A percentile compares a stretch with the other conserved stretches of the same genome.
Evolutionary conservation across 2,113 vertebrate genomes (phyloP).

Genomic region (Cololabis saira): DNA sequence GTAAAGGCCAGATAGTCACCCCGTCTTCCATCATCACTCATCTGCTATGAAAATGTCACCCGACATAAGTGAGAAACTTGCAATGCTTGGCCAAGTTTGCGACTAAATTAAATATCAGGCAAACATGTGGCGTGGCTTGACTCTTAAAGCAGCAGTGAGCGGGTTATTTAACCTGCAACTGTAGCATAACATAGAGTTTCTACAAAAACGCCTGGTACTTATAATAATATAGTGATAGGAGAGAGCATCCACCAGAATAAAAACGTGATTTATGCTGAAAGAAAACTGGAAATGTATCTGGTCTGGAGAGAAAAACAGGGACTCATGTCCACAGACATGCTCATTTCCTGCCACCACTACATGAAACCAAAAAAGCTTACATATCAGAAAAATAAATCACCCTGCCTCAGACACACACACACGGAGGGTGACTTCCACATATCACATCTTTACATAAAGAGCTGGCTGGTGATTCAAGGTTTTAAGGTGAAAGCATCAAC

Average conservation of each 20-base stretch:
- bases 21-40: background rate
- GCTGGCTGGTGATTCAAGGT: no score
- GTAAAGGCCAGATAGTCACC: slow-evolving; percentile 19
- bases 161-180: slow-evolving; percentile 46
- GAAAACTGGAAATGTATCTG: no score
- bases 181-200: slow-evolving; percentile 4
- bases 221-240: slow-evolving; percentile 30
- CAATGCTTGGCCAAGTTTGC: slow-evolving; percentile 5
- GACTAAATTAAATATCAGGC: slow-evolving; percentile 36
- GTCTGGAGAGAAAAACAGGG: no score
- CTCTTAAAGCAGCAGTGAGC: background rate
- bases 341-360: no score
- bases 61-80: slow-evolving; percentile 32
- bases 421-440: no score
- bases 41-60: background rate
- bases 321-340: no score
- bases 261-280: no score
- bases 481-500: no score
- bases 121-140: slow-evolving; percentile 13
- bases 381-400: no score
- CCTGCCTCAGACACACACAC: no score
- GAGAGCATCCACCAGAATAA: slow-evolving; percentile 2
- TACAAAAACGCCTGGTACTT: slow-evolving; percentile 15
- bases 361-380: no score
- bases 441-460: no score